Percentiles rank a stretch among this genome's conserved stretches.
Evolutionary conservation across 2,888 invertebrate species (phyloP).

Genomic region (Tholera decimalis): DNA sequence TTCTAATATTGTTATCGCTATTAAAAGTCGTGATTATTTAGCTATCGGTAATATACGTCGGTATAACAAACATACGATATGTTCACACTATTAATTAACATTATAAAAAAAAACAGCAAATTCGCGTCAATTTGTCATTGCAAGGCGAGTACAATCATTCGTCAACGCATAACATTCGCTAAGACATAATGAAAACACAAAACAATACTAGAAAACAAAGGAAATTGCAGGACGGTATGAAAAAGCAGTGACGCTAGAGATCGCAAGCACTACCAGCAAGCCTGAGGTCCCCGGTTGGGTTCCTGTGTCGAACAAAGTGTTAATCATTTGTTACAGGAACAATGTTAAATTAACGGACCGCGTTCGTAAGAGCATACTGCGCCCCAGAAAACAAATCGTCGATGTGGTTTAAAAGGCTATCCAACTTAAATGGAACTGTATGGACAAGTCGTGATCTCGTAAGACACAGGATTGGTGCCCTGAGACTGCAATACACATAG

Average conservation of each 20-base stretch:
- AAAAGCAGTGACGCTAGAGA: background rate
- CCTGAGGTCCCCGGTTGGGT: background rate
- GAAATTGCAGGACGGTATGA: background rate
- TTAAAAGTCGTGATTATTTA: constrained; percentile 1
- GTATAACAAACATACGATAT: background rate
- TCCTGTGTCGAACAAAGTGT: too few species aligned
- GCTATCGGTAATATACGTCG: background rate
- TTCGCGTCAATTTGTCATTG: background rate
- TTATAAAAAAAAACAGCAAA: background rate
- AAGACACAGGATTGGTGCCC: too few species aligned
- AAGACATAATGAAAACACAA: background rate
- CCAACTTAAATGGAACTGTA: too few species aligned
- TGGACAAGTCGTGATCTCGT: too few species aligned
- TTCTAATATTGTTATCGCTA: background rate
- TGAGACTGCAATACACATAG: too few species aligned
- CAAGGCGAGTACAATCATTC: background rate
- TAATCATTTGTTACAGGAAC: too few species aligned
- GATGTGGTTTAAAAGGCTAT: too few species aligned
- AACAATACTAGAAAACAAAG: background rate
- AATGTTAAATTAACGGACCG: background rate
- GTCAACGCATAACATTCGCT: constrained; percentile 1
- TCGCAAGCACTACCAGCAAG: background rate
- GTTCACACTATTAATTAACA: background rate
- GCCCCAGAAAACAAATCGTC: too few species aligned
- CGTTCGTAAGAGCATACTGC: too few species aligned